Base-by-base conservation (phyloP, 92 coral and sea anemone genomes). In the Heteractis magnifica region DNA sequence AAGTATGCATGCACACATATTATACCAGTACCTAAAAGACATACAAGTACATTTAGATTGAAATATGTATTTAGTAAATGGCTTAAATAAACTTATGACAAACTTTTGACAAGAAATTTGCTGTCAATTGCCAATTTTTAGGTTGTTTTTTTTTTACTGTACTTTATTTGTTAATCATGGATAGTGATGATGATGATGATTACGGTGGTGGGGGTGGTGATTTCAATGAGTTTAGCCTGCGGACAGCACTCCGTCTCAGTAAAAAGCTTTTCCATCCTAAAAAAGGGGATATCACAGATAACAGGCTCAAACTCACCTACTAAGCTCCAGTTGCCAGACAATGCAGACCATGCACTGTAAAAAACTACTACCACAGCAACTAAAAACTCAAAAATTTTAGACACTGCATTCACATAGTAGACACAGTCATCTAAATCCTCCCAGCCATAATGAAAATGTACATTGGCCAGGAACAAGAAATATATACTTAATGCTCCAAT, bases 1-100 rank as follows among this genome's bases (percentile, higher is more conserved):
- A 94, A 95, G 85, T 95, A 93, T 16, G 98, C 95, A 90, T 95
- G 98, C 85, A 94, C 71, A 56, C 92, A 88, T 78, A 95, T 94
- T 4, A 95, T 91, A 18, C 89, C 70, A n/a, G 97, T 89, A 79
- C 98, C 98, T 95, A 50, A 1, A 78, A 78, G 50, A 78, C 34
- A 78, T n/a, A 53, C 56, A 78, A 59, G 44, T 34, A 34, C 44
- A 34, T 13, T 14, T 76, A n/a, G 3, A 51, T 4, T 44, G 21
- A 6, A 5, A 26, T 23, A 23, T 71, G 16, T 34, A 34, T 34
- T 34, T 34, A 34, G 44, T 34, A 34, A 34, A 34, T 34, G 44
- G 44, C 44, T 34, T 34, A 1, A 34, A 34, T 34, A 34, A 34
- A 34, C 44, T 34, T 34, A 34, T 34, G 44, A 34, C 44, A 34